A percentile compares a stretch with the other conserved stretches of the same genome.
phyloP scores from a whole-genome alignment of 2,888 invertebrate genomes.

The Diaphora mendica region DNA sequence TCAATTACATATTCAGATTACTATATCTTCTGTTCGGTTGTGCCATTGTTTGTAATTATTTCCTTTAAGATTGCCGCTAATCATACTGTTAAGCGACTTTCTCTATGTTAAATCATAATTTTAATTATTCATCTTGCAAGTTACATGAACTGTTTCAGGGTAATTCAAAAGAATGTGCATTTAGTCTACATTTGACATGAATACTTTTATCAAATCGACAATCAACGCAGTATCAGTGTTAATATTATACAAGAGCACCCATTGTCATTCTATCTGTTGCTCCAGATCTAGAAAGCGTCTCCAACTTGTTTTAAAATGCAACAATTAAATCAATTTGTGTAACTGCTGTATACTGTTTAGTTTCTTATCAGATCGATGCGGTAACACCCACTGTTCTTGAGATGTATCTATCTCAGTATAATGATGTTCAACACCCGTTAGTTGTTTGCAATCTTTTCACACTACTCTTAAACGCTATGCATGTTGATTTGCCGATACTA shows the following conservation, averaged over 20 bases:
- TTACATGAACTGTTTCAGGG: background rate
- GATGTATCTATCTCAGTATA: slow-evolving; percentile 34
- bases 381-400: slow-evolving; percentile 27
- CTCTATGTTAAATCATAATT: background rate
- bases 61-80: background rate
- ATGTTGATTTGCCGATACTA: slow-evolving; percentile 24
- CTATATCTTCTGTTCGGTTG: background rate
- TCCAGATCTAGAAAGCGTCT: slow-evolving; percentile 50
- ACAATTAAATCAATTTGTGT: slow-evolving; percentile 33
- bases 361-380: slow-evolving; percentile 28
- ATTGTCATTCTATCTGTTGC: slow-evolving; percentile 44
- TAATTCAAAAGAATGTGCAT: background rate
- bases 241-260: slow-evolving; percentile 33
- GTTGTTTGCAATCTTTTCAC: slow-evolving; percentile 24
- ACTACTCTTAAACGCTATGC: slow-evolving; percentile 25
- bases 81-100: slow-evolving; percentile 1
- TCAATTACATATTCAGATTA: background rate
- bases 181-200: background rate
- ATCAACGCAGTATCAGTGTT: background rate
- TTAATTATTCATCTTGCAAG: background rate
- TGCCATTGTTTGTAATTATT: slow-evolving; percentile 1
- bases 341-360: slow-evolving; percentile 26
- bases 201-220: background rate
- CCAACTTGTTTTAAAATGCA: slow-evolving; percentile 28
- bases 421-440: slow-evolving; percentile 32